Conservation (phyloP, 2,888 invertebrate species). For the Pelosia muscerda region DNA sequence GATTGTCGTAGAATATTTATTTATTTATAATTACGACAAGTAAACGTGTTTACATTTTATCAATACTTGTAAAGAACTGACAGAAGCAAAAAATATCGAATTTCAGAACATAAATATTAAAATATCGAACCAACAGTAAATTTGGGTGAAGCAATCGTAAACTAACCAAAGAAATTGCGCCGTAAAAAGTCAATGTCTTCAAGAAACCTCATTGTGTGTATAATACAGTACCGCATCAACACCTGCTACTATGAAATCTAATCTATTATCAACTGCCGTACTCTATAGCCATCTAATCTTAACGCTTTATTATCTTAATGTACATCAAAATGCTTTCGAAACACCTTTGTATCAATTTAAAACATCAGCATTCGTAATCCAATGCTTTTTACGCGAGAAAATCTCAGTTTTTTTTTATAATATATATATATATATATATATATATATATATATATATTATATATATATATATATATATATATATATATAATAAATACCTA, state of each 20-base stretch:
- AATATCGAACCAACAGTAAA: conserved; percentile 12
- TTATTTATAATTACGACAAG: too few species aligned
- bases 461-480: too few species aligned
- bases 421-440: too few species aligned
- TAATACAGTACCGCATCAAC: conserved; percentile 57
- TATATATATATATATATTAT: too few species aligned
- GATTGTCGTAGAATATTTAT: too few species aligned
- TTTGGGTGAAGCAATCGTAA: conserved; percentile 40
- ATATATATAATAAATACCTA: too few species aligned
- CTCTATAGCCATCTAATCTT: conserved; percentile 48
- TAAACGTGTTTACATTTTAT: background rate
- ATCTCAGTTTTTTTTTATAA: too few species aligned
- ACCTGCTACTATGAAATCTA: conserved; percentile 54
- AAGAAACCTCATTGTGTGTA: conserved; percentile 50
- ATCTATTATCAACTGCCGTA: conserved; percentile 52
- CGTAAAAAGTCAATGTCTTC: conserved; percentile 48
- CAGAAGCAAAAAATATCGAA: conserved; percentile 31
- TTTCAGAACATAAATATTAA: conserved; percentile 38
- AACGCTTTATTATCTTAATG: conserved; percentile 53
- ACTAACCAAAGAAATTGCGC: conserved; percentile 56
- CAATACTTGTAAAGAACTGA: background rate
- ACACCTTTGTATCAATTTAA: conserved; percentile 52
- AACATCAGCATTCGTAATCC: conserved; percentile 30
- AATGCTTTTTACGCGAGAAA: conserved; percentile 8
- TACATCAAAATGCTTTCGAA: conserved; percentile 53